Conservation (phyloP, 2,797 vertebrate genomes). For the Poecilia wingei region DNA sequence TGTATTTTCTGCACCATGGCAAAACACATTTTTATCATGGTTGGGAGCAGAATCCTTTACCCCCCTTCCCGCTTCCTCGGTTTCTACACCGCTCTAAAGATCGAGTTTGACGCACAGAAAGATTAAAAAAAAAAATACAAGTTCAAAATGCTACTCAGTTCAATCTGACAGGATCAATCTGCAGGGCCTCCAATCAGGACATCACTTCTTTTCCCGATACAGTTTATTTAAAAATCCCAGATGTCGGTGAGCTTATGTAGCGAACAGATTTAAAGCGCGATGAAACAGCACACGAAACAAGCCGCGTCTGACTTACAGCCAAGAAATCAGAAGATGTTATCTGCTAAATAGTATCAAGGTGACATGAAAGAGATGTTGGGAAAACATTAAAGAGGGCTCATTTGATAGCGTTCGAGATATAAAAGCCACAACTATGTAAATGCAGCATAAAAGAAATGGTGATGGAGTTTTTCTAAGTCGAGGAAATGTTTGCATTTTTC, state of each 20-base stretch:
- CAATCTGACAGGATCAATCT: conserved; percentile 35
- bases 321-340: neutral
- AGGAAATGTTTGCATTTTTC: neutral
- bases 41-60: neutral
- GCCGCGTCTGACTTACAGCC: conserved; percentile 5
- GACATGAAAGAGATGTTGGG: conserved; percentile 6
- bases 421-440: neutral
- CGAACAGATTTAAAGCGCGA: conserved; percentile 5
- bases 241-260: conserved; percentile 3
- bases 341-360: neutral
- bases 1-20: conserved; percentile 23
- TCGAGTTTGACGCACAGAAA: conserved; percentile 18
- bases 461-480: neutral
- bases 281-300: conserved; percentile 1
- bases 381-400: neutral
- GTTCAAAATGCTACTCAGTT: conserved; percentile 2
- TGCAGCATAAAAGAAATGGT: neutral
- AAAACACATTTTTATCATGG: conserved; percentile 7
- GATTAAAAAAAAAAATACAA: neutral
- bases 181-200: conserved; percentile 12
- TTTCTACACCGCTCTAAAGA: conserved; percentile 31
- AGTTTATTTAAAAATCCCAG: conserved; percentile 17
- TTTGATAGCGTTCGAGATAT: neutral
- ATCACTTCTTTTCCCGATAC: conserved; percentile 38
- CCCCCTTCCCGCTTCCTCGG: neutral